A percentile compares a stretch with the other conserved stretches of the same genome.
Conservation (phyloP, 2,113 vertebrate species). For the Anoplopoma fimbria region DNA sequence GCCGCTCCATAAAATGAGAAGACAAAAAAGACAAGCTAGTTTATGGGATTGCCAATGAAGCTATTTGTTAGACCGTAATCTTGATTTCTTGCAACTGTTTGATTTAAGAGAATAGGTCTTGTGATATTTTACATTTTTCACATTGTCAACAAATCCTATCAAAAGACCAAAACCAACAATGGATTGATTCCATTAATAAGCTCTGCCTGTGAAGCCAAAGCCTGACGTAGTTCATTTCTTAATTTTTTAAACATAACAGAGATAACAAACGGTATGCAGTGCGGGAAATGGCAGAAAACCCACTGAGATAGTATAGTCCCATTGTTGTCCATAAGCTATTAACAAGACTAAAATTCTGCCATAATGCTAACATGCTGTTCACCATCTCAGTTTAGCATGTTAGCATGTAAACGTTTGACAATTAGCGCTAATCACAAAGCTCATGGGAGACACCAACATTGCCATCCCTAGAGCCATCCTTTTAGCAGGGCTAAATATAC, state of each 20-base stretch:
- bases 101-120: neutral
- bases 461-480: no score
- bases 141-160: neutral
- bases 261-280: neutral
- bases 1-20: slow-evolving; percentile 40
- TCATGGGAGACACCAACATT: neutral
- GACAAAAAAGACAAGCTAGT: slow-evolving; percentile 10
- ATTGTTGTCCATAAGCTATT: neutral
- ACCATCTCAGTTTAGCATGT: neutral
- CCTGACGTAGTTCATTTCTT: neutral
- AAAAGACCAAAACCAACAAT: slow-evolving; percentile 3
- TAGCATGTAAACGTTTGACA: neutral
- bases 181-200: neutral
- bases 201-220: neutral
- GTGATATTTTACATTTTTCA: neutral
- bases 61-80: neutral
- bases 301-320: neutral
- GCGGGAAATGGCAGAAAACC: neutral
- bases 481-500: neutral
- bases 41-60: neutral
- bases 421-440: neutral
- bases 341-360: neutral
- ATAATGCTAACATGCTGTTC: neutral
- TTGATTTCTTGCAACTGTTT: neutral
- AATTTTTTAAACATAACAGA: neutral